Base-by-base conservation (phyloP, 2,797 vertebrate species). In the Malacoctenus gilli region DNA sequence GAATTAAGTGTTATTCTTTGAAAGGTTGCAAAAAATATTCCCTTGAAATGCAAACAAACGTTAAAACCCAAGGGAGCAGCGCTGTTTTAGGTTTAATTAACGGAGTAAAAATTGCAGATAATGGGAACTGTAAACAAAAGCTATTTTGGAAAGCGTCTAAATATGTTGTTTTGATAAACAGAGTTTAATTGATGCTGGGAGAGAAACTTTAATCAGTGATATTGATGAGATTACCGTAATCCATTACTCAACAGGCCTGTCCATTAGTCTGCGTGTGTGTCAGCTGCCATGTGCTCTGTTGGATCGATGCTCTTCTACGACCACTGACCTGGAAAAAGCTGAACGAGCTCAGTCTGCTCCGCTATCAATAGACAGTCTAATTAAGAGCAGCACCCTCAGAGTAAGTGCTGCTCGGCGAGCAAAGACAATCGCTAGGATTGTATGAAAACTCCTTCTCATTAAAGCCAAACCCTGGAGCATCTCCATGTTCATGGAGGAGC, bases 271-370 rank as follows among this genome's bases (percentile, higher is more conserved):
- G 12, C 62, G 12, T 64, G 58, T 63, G 67, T 75, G 68, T 84
- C 61, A 77, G 59, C 65, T 69, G 68, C 77, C 77, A 81, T 72
- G 83, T 82, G 74, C 54, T 72, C 80, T 82, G 90, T 75, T 77
- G 86, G 83, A 90, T 90, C 87, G 75, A 85, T 90, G 68, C 66
- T 68, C 48, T 63, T 68, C 65, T 69, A 50, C 53, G 39, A 52
- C 64, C 82, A 80, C 35, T 90, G 89, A 91, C 90, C 91, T 84
- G 83, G 83, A 91, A 89, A 87, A 70, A 60, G 56, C 70, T 71
- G 68, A 66, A 85, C 87, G 86, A 67, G 65, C 70, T 82, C 65
- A 69, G 66, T 41, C 60, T 50, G 68, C 69, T 72, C 72, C 42
- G 71, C 78, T 85, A 68, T 88, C 86, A 78, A 89, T 87, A 85